Conservation (phyloP, 2,113 vertebrate species). For the Zingel zingel region DNA sequence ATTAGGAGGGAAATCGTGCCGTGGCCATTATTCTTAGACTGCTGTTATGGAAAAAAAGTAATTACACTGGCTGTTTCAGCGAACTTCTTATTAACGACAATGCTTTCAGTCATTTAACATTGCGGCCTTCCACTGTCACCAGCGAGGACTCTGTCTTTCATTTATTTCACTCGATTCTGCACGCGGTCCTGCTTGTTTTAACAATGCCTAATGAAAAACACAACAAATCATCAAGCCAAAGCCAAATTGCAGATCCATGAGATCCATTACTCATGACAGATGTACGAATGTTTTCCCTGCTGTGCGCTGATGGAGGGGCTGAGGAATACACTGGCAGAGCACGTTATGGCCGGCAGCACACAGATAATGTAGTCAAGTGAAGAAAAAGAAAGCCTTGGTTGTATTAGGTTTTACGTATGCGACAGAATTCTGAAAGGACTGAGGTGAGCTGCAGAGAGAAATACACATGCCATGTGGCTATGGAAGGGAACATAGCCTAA, state of each 20-base stretch:
- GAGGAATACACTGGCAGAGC: not conserved
- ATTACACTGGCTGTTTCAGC: conserved; percentile 37
- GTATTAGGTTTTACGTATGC: not conserved
- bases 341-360: not conserved
- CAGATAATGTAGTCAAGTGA: not conserved
- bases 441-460: not conserved
- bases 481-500: too few species aligned
- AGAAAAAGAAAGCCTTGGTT: not conserved
- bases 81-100: conserved; percentile 33
- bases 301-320: not conserved
- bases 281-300: conserved; percentile 10
- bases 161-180: conserved; percentile 28
- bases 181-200: conserved; percentile 17
- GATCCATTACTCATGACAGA: conserved; percentile 18
- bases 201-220: conserved; percentile 25
- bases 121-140: not conserved
- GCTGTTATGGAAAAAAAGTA: conserved; percentile 18
- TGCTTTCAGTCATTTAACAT: conserved; percentile 29
- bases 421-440: not conserved
- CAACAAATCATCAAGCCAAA: conserved; percentile 13
- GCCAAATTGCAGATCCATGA: conserved; percentile 15
- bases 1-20: not conserved
- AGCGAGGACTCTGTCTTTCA: not conserved
- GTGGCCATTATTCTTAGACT: conserved; percentile 23
- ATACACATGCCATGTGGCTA: not conserved